Evolutionary conservation across 2,797 vertebrate species (phyloP).

Genomic region (Orientallactaga sibirica): DNA sequence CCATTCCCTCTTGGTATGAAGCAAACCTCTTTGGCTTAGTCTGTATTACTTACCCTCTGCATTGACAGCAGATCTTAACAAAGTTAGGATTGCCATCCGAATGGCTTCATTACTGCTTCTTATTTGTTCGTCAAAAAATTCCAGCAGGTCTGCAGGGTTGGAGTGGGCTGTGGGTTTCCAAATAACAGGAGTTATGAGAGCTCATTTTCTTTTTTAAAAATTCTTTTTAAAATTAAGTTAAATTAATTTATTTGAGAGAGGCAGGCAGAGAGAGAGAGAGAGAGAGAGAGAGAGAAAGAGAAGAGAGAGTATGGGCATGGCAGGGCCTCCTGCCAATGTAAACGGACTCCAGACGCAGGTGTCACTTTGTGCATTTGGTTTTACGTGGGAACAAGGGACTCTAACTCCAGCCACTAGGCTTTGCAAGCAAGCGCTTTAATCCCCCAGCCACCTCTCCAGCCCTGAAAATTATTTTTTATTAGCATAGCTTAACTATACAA

Average conservation of each 20-base stretch:
- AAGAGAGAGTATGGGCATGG: too few species aligned
- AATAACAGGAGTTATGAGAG: slow-evolving; percentile 24
- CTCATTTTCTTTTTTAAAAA: neutral
- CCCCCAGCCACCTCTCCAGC: too few species aligned
- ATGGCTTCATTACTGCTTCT: slow-evolving; percentile 61
- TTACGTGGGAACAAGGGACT: too few species aligned
- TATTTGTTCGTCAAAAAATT: slow-evolving; percentile 81
- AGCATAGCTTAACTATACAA: neutral
- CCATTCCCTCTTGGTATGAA: neutral
- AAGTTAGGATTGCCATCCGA: slow-evolving; percentile 64
- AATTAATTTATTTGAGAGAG: too few species aligned
- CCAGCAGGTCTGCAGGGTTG: slow-evolving; percentile 75
- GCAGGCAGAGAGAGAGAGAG: too few species aligned
- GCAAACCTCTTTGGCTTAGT: neutral
- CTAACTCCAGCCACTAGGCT: too few species aligned
- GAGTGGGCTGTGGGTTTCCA: slow-evolving; percentile 73
- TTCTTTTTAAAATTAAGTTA: too few species aligned
- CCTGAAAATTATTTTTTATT: neutral
- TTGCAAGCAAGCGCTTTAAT: too few species aligned
- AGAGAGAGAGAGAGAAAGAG: too few species aligned
- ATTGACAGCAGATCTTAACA: slow-evolving; percentile 64
- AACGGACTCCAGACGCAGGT: too few species aligned
- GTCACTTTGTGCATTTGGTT: too few species aligned
- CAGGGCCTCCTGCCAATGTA: too few species aligned
- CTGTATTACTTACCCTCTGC: slow-evolving; percentile 70